Base-by-base conservation (phyloP, 1,140 invertebrate species). In the Mycetomoellerius zeteki region DNA sequence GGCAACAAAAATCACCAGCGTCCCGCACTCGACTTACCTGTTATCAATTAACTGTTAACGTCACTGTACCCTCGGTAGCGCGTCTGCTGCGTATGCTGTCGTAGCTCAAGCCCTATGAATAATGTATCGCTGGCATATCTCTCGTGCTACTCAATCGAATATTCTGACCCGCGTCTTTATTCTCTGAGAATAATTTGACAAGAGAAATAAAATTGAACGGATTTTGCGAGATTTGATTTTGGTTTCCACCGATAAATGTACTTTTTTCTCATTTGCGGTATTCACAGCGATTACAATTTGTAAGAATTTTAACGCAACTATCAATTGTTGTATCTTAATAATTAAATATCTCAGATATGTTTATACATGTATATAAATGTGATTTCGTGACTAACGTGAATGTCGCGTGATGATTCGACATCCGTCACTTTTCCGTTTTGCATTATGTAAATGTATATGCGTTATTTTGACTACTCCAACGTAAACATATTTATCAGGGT, bases 11-110 rank as follows among this genome's bases (percentile, higher is more conserved):
- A 90, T 77, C 52, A 62, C 37, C 71, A 62, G 67, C 71, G 64
- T 64, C 78, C 75, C 71, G 82, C 86, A 43, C 71, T 52, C 69
- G 72, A 65, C 88, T 87, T 87, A 80, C 88, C 88, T 90, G 86
- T 90, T 90, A 90, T 90, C 89, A 90, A 90, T 90, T 90, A 90
- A 90, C 89, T 90, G 88, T 90, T 90, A 90, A 82, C 37, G 81
- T 86, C 58, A 52, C 86, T 75, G 54, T 50, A 84, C 82, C 27
- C 69, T 47, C 30, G 87, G 60, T 86, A 89, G 82, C 54, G 75
- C 76, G 33, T 82, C 54, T 19, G 30, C 43, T 89, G 73, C 78
- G 82, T 67, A 69, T 56, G 24, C 72, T 73, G 78, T 86, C 87
- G 81, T 67, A 52, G 21, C 64, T 73, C 58, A 12, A 50, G 62